Percentiles rank a stretch among this genome's conserved stretches.
These are phyloP conservation scores for Oncorhynchus gorbuscha DNA, from an alignment of 2,113 vertebrate genomes.

Conservation along the genomic window DNA sequence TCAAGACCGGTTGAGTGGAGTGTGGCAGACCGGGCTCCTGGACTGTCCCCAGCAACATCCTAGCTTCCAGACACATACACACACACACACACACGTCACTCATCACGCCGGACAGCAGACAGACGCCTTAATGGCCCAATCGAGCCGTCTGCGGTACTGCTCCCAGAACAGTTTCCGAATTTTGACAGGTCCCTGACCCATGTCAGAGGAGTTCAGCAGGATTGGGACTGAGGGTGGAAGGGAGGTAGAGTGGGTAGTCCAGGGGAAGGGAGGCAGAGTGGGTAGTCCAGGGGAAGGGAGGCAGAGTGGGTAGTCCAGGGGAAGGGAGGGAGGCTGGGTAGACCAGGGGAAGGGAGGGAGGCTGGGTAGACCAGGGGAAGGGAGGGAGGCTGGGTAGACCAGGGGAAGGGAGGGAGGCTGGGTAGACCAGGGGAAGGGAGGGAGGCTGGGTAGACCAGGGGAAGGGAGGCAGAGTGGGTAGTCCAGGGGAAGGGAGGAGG, in stretches of 20 bases:
- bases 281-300: background rate
- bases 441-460: too few species aligned
- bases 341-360: background rate
- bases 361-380: background rate
- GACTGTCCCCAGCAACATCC: conserved; percentile 66
- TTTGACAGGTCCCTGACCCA: conserved; percentile 70
- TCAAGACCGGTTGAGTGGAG: conserved; percentile 54
- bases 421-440: too few species aligned
- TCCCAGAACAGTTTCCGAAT: conserved; percentile 67
- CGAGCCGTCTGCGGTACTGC: conserved; percentile 45
- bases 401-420: too few species aligned
- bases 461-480: too few species aligned
- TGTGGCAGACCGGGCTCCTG: conserved; percentile 47
- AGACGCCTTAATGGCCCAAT: conserved; percentile 24
- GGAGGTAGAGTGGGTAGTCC: background rate
- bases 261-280: conserved; percentile 6
- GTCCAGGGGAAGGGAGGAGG: too few species aligned
- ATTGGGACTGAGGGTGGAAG: conserved; percentile 33
- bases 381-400: too few species aligned
- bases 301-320: conserved; percentile 2
- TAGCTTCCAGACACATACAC: conserved; percentile 42
- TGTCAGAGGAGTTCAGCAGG: conserved; percentile 62
- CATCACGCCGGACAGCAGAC: conserved; percentile 22
- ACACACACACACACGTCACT: background rate
- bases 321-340: conserved; percentile 2